Percentiles rank a stretch among this genome's conserved stretches.
Evolutionary conservation across 2,113 vertebrate species (phyloP).

Genomic region (Zosterops japonicus): DNA sequence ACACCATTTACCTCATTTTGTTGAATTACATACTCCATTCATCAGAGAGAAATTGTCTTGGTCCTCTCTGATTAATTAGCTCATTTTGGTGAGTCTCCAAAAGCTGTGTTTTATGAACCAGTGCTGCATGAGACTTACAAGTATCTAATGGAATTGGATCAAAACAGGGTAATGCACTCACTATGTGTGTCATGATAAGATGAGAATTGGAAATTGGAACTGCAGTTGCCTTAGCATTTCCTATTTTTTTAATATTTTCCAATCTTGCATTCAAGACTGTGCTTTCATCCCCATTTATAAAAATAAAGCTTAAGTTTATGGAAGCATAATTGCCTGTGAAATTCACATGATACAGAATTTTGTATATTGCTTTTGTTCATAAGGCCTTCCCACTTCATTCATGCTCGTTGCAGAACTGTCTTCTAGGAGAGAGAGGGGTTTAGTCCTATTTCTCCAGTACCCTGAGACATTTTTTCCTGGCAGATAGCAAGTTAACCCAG

Average conservation of each 20-base stretch:
- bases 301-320: background rate
- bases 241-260: background rate
- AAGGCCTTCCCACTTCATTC: background rate
- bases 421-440: background rate
- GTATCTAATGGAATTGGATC: slow-evolving; percentile 7
- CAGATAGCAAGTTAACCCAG: background rate
- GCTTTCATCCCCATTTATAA: background rate
- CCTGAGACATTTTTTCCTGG: background rate
- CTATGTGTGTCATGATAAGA: background rate
- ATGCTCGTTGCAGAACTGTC: background rate
- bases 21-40: background rate
- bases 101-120: background rate
- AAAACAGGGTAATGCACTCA: slow-evolving; percentile 24
- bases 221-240: background rate
- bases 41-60: background rate
- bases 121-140: background rate
- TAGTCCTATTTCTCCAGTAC: background rate
- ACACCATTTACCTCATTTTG: slow-evolving; percentile 1
- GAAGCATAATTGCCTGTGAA: background rate
- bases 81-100: slow-evolving; percentile 46
- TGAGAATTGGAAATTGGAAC: background rate
- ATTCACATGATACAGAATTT: background rate
- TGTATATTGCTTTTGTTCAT: background rate
- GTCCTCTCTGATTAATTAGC: slow-evolving; percentile 20
- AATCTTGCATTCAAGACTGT: background rate